Base-by-base conservation (phyloP, 2,888 invertebrate genomes). In the Hemaris fuciformis region DNA sequence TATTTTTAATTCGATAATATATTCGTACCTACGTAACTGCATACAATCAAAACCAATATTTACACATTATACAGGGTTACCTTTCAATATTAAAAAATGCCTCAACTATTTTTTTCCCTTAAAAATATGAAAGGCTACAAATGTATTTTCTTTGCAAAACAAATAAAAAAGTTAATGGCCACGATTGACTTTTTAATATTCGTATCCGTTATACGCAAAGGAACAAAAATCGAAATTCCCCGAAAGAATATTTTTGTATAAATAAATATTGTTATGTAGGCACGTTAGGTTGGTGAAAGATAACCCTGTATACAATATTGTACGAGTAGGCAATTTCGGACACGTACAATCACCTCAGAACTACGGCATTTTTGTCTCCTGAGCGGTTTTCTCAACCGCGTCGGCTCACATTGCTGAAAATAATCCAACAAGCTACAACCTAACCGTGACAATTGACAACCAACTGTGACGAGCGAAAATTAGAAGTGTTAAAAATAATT, bases 341-440 rank as follows among this genome's bases (percentile, higher is more conserved):
- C 64, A 63, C 61, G 61, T 77, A 74, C 73, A 79, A 78, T 89
- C 87, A 92, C 90, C 90, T 91, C 92, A 63, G 91, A 90, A 75
- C 91, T 91, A 79, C 91, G 88, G 87, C 91, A 91, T 65, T 88
- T 91, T 84, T 92, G 91, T 77, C 91, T 84, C 65, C 88, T 80
- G 65, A 91, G 83, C 59, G 88, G 91, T 83, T 92, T 91, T 80
- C 89, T 74, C 77, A 82, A 78, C 27, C 91, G 85, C 72, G 76
- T 78, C 76, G 87, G 83, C 77, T 87, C 86, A 74, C 81, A 80
- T 65, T 84, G 84, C 91, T 91, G 91, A 79, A 88, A 91, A 86
- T 80, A 87, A 76, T 77, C 68, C 70, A 74, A 80, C 73, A 71
- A 63, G 62, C 77, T 76, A 74, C 77, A 79, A 69, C 59, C 38